Base-by-base conservation (phyloP, 2,113 vertebrate species). In the Leucoraja erinaceus region DNA sequence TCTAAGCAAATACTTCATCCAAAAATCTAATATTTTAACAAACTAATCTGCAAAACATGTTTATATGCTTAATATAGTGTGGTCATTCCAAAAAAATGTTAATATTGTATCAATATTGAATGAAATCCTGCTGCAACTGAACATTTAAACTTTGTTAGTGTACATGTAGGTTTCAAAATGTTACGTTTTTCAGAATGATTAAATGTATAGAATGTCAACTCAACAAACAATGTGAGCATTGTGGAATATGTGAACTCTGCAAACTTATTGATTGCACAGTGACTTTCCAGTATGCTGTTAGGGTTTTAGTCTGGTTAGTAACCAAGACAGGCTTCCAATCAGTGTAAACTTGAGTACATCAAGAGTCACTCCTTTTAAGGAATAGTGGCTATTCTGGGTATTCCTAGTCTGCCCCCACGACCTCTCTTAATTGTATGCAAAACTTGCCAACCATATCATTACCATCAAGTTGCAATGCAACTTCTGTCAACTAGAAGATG, bases 21-120 rank as follows among this genome's bases (percentile, higher is more conserved):
- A 91, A 91, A 91, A 68, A 91, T 31, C 66, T 72, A 74, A 91
- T 91, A 91, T 91, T 54, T 91, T 91, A 70, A 91, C 31, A 72
- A 72, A 22, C 59, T 90, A 70, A 90, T 70, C 88, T 22, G 31
- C 63, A 68, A 90, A 90, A 90, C 63, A n/a, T 70, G 88, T 70
- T 31, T 33, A 66, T 5, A 63, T 88, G 59, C 90, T 91, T 91
- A 91, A 90, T 70, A 91, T 72, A 9, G 38, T 72, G 68, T 72
- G 20, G 68, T 12, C 25, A 90, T 18, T 70, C 70, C 20, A 33
- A 68, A 77, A 77, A 91, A 74, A 54, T 91, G 66, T 91, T 91
- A 91, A 91, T 91, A 91, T 91, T 91, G 90, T 91, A 91, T 91
- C 90, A 91, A 90, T 91, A 74, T 91, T 91, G 20, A 91, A 91